Percentiles rank a stretch among this genome's conserved stretches.
Evolutionary conservation across 2,888 invertebrate genomes (phyloP).

Genomic region (Pemphredon lugubris): DNA sequence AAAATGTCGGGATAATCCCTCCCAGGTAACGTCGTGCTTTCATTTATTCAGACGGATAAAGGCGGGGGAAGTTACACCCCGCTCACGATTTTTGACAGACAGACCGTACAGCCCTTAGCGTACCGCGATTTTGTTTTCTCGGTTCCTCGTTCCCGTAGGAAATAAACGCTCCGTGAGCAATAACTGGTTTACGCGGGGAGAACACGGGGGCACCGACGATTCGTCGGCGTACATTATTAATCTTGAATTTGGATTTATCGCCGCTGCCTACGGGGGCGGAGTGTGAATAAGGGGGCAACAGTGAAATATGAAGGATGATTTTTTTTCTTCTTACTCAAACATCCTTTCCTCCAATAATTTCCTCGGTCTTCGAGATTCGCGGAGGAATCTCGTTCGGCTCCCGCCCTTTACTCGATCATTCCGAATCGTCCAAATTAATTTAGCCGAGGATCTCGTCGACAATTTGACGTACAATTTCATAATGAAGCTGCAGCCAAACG

Average conservation of each 20-base stretch:
- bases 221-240: slow-evolving; percentile 59
- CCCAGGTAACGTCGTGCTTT: slow-evolving; percentile 18
- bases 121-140: slow-evolving; percentile 42
- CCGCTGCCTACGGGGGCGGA: slow-evolving; percentile 17
- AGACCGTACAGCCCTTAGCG: slow-evolving; percentile 22
- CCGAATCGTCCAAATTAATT: slow-evolving; percentile 10
- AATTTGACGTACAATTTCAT: slow-evolving; percentile 9
- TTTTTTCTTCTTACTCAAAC: slow-evolving; percentile 2
- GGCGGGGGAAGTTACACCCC: slow-evolving; percentile 15
- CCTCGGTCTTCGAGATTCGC: slow-evolving; percentile 4
- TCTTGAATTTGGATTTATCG: slow-evolving; percentile 57
- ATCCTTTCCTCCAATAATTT: slow-evolving; percentile 5
- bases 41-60: slow-evolving; percentile 53
- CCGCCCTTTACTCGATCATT: slow-evolving; percentile 5
- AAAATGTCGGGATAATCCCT: neutral
- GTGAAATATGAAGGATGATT: slow-evolving; percentile 14
- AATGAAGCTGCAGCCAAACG: slow-evolving; percentile 7
- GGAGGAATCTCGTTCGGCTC: neutral
- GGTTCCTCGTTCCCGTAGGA: slow-evolving; percentile 51
- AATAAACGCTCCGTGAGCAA: slow-evolving; percentile 53
- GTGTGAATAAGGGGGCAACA: slow-evolving; percentile 31
- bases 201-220: slow-evolving; percentile 54
- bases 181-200: slow-evolving; percentile 56
- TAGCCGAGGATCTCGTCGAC: neutral
- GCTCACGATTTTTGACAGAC: slow-evolving; percentile 61